phyloP scores from a whole-genome alignment of 2,113 vertebrate species.

The Seriola quinqueradiata region DNA sequence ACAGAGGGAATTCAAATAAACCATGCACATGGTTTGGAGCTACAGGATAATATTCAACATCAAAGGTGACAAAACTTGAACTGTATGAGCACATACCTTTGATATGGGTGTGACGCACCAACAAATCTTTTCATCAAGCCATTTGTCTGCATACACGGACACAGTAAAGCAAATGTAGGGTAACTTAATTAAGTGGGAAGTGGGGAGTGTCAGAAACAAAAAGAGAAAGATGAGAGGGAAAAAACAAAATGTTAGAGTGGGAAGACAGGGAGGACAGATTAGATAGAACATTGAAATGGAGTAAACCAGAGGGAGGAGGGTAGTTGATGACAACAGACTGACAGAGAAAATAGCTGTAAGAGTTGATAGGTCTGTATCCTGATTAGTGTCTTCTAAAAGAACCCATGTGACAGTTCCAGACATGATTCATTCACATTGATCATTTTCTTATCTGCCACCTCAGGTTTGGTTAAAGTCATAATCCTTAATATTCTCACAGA shows the following conservation, averaged over 20 bases:
- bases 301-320: background rate
- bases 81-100: conserved; percentile 3
- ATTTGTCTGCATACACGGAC: conserved; percentile 17
- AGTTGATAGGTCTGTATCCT: conserved; percentile 1
- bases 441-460: no score
- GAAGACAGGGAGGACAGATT: conserved; percentile 8
- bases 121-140: conserved; percentile 14
- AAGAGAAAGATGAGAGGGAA: background rate
- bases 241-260: background rate
- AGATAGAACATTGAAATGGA: background rate
- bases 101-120: background rate
- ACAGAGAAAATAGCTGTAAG: background rate
- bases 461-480: background rate
- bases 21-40: background rate
- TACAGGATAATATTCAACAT: conserved; percentile 14
- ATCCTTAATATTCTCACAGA: background rate
- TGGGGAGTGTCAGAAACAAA: conserved; percentile 6
- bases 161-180: background rate
- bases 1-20: conserved; percentile 10
- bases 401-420: background rate
- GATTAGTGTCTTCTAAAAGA: background rate
- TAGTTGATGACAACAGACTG: background rate
- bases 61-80: conserved; percentile 25
- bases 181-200: conserved; percentile 10
- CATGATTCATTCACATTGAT: no score